Percentiles rank a stretch among this genome's conserved stretches.
Evolutionary conservation across 1,140 invertebrate species (phyloP).

Genomic region (Aleiodes sp.): DNA sequence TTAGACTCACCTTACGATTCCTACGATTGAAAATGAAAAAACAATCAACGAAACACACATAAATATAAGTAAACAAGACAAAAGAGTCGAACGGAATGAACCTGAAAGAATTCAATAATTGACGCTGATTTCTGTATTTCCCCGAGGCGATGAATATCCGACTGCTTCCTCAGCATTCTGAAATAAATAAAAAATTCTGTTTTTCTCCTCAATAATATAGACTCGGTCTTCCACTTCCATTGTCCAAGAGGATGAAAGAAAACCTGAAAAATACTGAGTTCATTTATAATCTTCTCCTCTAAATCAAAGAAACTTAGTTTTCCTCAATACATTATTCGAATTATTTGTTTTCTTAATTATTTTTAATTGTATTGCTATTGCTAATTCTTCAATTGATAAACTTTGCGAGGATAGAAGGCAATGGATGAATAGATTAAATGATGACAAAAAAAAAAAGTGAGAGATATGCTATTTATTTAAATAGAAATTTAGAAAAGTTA

Average conservation of each 20-base stretch:
- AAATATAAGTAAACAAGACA: background rate
- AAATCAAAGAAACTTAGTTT: background rate
- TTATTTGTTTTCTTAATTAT: background rate
- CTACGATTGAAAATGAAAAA: background rate
- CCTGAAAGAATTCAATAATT: background rate
- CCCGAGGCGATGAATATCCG: background rate
- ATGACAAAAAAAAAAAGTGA: conserved; percentile 18
- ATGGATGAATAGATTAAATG: background rate
- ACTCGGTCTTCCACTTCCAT: no score
- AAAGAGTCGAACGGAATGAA: background rate
- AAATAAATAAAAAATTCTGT: conserved; percentile 6
- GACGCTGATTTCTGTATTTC: background rate
- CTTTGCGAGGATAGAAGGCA: background rate
- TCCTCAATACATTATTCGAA: background rate
- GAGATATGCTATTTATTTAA: background rate
- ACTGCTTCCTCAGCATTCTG: background rate
- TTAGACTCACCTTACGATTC: conserved; percentile 4
- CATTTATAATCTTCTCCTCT: background rate
- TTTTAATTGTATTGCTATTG: background rate
- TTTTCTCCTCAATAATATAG: no score
- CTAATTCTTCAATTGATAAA: no score
- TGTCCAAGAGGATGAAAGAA: background rate
- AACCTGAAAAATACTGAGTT: background rate
- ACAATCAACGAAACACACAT: background rate
- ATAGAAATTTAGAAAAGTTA: background rate